phyloP scores from a whole-genome alignment of 1,140 invertebrate genomes.

The Lepidostoma basale region DNA sequence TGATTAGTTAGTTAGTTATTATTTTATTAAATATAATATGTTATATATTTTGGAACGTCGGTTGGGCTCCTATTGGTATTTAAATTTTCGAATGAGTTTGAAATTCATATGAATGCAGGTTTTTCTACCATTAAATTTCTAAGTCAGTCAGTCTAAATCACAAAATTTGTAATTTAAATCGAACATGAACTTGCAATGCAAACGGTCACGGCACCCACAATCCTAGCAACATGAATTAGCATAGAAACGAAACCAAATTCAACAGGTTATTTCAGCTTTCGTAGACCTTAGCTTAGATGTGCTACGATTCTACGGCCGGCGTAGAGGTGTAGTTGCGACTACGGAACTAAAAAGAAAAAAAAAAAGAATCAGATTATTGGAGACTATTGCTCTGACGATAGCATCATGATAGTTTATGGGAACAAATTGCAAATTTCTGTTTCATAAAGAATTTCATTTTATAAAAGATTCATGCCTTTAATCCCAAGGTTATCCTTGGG shows the following conservation, averaged over 20 bases:
- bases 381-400: too few relatives aligned
- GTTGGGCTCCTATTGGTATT: background rate
- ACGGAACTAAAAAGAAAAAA: too few relatives aligned
- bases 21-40: too few relatives aligned
- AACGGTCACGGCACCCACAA: constrained; percentile 30
- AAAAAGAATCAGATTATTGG: too few relatives aligned
- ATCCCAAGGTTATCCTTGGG: too few relatives aligned
- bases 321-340: too few relatives aligned
- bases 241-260: constrained; percentile 44
- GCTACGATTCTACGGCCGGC: constrained; percentile 6
- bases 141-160: background rate
- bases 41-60: background rate
- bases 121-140: background rate
- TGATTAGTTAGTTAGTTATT: too few relatives aligned
- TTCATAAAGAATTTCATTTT: too few relatives aligned
- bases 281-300: background rate
- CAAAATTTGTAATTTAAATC: constrained; percentile 33
- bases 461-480: too few relatives aligned
- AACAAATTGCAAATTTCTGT: too few relatives aligned
- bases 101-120: background rate
- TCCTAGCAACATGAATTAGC: constrained; percentile 35
- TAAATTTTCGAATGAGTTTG: background rate
- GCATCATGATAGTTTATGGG: too few relatives aligned
- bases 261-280: constrained; percentile 35
- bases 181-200: constrained; percentile 34